phyloP scores from a whole-genome alignment of 2,113 vertebrate genomes.

The Orthonyx spaldingii region DNA sequence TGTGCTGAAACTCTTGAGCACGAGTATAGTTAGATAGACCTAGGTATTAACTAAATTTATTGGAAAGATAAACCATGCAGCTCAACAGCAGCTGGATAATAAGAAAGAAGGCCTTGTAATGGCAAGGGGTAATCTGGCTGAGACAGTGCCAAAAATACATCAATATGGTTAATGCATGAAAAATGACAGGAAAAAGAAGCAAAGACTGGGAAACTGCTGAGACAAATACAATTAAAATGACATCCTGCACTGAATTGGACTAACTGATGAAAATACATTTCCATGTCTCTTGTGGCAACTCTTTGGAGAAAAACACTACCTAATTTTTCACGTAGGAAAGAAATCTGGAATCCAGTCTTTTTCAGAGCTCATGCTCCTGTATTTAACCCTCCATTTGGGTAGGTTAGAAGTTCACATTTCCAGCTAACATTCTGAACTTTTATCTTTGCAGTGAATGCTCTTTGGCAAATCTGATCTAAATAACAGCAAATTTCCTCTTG shows the following conservation, averaged over 20 bases:
- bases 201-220: not conserved
- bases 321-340: not conserved
- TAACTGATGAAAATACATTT: not conserved
- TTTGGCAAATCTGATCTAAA: not conserved
- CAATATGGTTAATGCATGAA: not conserved
- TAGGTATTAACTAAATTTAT: not conserved
- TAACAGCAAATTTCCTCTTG: not conserved
- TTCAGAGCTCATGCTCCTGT: not conserved
- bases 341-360: not conserved
- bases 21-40: not conserved
- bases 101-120: not conserved
- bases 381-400: not conserved
- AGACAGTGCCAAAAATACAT: not conserved
- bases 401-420: not conserved
- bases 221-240: not conserved
- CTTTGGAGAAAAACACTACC: not conserved
- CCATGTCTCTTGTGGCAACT: not conserved
- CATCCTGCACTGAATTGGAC: not conserved
- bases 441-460: not conserved
- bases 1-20: not conserved
- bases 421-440: not conserved
- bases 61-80: not conserved
- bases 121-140: not conserved
- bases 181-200: not conserved
- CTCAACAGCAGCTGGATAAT: not conserved